These are phyloP conservation scores for Heterochromis multidens DNA, from an alignment of 2,113 vertebrate species.

Conservation along the genomic window DNA sequence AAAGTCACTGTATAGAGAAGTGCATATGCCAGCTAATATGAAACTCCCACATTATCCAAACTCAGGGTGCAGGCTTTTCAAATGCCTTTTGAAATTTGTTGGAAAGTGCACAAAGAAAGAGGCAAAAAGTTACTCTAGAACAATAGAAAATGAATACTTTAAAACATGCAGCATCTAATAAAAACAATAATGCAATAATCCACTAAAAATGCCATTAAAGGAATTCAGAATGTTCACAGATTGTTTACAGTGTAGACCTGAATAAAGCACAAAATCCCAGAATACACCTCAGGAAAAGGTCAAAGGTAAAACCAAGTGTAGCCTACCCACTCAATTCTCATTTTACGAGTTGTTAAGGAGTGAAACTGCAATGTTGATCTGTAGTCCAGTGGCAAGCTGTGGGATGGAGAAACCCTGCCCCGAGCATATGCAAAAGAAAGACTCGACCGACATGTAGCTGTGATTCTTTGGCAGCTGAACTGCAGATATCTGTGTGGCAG, in stretches of 20 bases:
- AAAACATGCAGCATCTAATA: neutral
- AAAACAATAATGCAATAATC: neutral
- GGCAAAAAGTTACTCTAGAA: neutral
- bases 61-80: neutral
- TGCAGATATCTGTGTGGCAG: neutral
- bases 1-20: no score
- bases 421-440: no score
- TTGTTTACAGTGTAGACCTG: neutral
- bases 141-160: neutral
- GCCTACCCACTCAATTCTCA: neutral
- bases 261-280: neutral
- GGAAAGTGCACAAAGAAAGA: neutral
- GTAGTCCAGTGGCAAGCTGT: neutral
- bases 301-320: neutral
- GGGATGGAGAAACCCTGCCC: neutral
- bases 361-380: neutral
- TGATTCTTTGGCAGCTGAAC: neutral
- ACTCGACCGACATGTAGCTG: no score
- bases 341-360: accelerated
- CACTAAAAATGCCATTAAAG: neutral
- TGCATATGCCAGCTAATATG: neutral
- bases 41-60: neutral
- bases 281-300: neutral
- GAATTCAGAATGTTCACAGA: no score
- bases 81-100: neutral